phyloP scores from a whole-genome alignment of 2,797 vertebrate species.

The Phrynocephalus forsythii region DNA sequence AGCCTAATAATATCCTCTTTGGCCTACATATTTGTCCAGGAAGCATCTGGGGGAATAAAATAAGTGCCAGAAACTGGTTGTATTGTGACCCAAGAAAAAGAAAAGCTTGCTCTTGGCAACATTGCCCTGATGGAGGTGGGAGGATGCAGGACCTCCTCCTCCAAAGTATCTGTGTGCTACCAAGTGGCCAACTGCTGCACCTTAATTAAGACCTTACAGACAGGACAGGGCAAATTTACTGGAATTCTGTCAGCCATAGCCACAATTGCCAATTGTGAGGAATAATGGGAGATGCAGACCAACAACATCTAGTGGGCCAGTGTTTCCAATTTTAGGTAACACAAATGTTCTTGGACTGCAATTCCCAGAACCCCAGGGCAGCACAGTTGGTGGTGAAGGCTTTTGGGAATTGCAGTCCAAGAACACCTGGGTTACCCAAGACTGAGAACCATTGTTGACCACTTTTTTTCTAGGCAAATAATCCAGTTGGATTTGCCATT shows the following conservation, averaged over 20 bases:
- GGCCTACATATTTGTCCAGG: slow-evolving; percentile 21
- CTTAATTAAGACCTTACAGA: neutral
- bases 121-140: neutral
- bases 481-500: too few species aligned
- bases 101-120: neutral
- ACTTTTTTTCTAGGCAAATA: too few species aligned
- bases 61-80: slow-evolving; percentile 16
- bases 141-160: neutral
- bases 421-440: neutral
- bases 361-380: too few species aligned
- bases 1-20: neutral
- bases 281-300: too few species aligned
- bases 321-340: neutral
- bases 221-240: too few species aligned
- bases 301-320: too few species aligned
- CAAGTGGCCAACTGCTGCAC: too few species aligned
- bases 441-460: neutral
- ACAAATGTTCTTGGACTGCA: too few species aligned
- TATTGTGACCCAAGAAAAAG: neutral
- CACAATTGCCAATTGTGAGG: too few species aligned
- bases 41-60: slow-evolving; percentile 10
- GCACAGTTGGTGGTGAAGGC: too few species aligned
- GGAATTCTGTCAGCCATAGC: too few species aligned
- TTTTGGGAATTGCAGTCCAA: too few species aligned
- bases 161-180: neutral